These are phyloP conservation scores for Aphidius gifuensis DNA, from an alignment of 1,140 invertebrate species.

Conservation along the genomic window DNA sequence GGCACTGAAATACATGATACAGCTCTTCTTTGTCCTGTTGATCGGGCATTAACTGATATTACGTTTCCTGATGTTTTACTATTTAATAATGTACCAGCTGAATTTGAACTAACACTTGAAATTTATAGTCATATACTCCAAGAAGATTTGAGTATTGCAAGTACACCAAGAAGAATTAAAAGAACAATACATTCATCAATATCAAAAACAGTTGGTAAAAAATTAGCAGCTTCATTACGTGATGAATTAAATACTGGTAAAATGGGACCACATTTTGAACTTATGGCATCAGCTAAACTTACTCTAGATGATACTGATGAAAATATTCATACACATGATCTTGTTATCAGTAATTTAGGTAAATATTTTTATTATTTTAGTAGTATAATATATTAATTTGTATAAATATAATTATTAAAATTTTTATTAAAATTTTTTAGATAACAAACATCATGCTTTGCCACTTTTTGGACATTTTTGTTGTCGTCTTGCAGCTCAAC, in stretches of 20 bases:
- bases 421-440: slow-evolving; percentile 37
- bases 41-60: slow-evolving; percentile 69
- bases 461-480: slow-evolving; percentile 75
- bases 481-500: slow-evolving; percentile 67
- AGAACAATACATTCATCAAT: slow-evolving; percentile 70
- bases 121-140: slow-evolving; percentile 68
- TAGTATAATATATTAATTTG: neutral
- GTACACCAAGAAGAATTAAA: slow-evolving; percentile 65
- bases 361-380: slow-evolving; percentile 19
- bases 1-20: slow-evolving; percentile 72
- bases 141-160: slow-evolving; percentile 68
- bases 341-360: slow-evolving; percentile 55
- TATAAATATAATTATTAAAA: neutral
- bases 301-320: slow-evolving; percentile 62
- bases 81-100: slow-evolving; percentile 63
- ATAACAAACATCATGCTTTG: slow-evolving; percentile 58
- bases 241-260: slow-evolving; percentile 57
- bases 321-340: slow-evolving; percentile 57
- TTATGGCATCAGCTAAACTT: slow-evolving; percentile 65
- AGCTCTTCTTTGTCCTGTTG: slow-evolving; percentile 64
- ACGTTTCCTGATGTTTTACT: slow-evolving; percentile 68
- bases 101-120: slow-evolving; percentile 67
- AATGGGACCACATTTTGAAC: slow-evolving; percentile 66
- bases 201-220: slow-evolving; percentile 67
- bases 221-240: slow-evolving; percentile 57